These are phyloP conservation scores for Pocillopora damicornis DNA, from an alignment of 64 coral and sea anemone species.

Conservation along the genomic window DNA sequence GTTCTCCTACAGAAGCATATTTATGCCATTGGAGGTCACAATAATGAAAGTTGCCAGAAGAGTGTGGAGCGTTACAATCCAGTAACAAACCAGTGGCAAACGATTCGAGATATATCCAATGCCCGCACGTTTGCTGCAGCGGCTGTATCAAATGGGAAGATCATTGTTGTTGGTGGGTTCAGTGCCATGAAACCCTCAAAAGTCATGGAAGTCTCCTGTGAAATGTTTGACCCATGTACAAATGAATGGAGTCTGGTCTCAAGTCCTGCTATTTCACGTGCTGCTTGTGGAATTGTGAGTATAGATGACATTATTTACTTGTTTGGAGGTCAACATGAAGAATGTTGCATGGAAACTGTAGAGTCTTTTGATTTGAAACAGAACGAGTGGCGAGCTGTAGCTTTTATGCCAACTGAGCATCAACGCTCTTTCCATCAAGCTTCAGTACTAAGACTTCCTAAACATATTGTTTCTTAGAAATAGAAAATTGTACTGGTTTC, in stretches of 20 bases:
- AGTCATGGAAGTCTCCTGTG: background rate
- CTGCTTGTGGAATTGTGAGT: slow-evolving; percentile 11
- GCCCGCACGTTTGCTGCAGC: background rate
- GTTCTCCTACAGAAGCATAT: background rate
- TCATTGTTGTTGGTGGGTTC: slow-evolving; percentile 19
- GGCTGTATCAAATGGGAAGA: background rate
- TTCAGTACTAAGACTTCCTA: background rate
- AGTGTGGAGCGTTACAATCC: background rate
- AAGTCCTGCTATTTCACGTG: slow-evolving; percentile 8
- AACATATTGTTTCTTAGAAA: background rate
- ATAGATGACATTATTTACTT: slow-evolving; percentile 28
- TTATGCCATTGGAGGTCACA: slow-evolving; percentile 7
- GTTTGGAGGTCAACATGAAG: slow-evolving; percentile 13
- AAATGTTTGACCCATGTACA: slow-evolving; percentile 14
- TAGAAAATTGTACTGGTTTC: background rate
- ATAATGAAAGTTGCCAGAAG: background rate
- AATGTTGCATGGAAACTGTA: background rate
- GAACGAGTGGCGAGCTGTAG: background rate
- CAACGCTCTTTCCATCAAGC: background rate
- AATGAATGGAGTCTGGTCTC: slow-evolving; percentile 1
- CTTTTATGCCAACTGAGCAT: background rate
- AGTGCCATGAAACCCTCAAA: background rate
- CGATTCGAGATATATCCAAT: background rate
- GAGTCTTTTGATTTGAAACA: background rate
- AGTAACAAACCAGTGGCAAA: background rate